A percentile compares a stretch with the other conserved stretches of the same genome.
Evolutionary conservation across 2,797 vertebrate genomes (phyloP).

Genomic region (Babyrousa celebensis): DNA sequence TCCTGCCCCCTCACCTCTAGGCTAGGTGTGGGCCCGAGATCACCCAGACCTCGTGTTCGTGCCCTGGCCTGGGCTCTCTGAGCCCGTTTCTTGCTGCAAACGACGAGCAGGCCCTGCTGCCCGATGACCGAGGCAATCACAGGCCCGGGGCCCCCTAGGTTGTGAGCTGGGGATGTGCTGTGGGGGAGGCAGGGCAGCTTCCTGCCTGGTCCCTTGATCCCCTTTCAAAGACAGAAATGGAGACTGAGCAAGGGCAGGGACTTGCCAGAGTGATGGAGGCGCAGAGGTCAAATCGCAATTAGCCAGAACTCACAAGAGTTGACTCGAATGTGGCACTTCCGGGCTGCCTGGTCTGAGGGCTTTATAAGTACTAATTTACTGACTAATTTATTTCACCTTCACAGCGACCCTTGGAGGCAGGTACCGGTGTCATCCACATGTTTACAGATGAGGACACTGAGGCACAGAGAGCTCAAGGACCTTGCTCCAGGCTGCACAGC

Average conservation of each 20-base stretch:
- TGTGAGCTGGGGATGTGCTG: neutral
- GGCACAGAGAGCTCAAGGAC: neutral
- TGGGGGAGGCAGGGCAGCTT: neutral
- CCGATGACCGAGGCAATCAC: neutral
- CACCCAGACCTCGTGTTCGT: neutral
- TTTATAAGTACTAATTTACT: neutral
- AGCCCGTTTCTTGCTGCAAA: neutral
- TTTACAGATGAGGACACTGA: slow-evolving; percentile 36
- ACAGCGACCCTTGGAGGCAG: neutral
- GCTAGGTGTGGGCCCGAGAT: neutral
- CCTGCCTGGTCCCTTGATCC: neutral
- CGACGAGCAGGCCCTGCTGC: neutral
- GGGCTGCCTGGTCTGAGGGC: neutral
- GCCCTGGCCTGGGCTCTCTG: neutral
- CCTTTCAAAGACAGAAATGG: slow-evolving; percentile 35
- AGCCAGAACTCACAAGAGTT: slow-evolving; percentile 30
- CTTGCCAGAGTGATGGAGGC: neutral
- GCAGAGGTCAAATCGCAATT: neutral
- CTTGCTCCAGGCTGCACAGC: neutral
- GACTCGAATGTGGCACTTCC: neutral
- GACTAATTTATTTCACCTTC: neutral
- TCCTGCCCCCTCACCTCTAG: neutral
- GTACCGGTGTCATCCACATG: neutral
- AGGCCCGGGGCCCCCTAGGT: neutral
- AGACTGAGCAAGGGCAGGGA: slow-evolving; percentile 12